Conservation (phyloP, 2,113 vertebrate genomes). For the Hyperoodon ampullatus region DNA sequence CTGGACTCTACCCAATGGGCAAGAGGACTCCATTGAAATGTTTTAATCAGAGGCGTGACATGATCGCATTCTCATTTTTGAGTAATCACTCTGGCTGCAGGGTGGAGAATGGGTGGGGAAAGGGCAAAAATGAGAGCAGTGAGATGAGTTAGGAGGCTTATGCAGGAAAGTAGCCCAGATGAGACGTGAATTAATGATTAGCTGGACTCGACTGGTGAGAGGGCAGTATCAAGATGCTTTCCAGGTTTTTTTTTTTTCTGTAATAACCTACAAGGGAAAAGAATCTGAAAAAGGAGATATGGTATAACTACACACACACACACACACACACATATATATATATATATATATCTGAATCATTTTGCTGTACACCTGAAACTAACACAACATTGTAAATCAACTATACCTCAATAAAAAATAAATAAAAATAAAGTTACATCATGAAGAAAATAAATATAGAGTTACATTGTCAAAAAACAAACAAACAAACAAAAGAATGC, state of each 20-base stretch:
- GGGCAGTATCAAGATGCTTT: background rate
- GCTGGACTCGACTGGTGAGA: background rate
- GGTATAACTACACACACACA: background rate
- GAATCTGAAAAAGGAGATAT: background rate
- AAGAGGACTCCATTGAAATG: background rate
- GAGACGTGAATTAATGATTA: conserved; percentile 12
- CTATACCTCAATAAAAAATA: background rate
- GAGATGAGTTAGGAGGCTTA: background rate
- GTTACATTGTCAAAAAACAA: background rate
- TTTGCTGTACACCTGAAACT: background rate
- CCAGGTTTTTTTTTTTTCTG: background rate
- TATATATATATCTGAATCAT: background rate
- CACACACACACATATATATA: too few relatives aligned
- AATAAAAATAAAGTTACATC: background rate
- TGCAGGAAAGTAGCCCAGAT: background rate
- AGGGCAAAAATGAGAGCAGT: background rate
- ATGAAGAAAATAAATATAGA: background rate
- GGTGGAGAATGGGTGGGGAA: background rate
- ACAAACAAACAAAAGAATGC: background rate
- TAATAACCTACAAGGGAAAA: background rate
- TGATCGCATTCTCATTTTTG: background rate
- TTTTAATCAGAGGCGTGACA: background rate
- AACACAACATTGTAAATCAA: background rate
- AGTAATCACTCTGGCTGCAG: background rate
- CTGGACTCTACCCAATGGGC: background rate